phyloP scores from a whole-genome alignment of 2,797 vertebrate species.

The Leptoclinus maculatus region DNA sequence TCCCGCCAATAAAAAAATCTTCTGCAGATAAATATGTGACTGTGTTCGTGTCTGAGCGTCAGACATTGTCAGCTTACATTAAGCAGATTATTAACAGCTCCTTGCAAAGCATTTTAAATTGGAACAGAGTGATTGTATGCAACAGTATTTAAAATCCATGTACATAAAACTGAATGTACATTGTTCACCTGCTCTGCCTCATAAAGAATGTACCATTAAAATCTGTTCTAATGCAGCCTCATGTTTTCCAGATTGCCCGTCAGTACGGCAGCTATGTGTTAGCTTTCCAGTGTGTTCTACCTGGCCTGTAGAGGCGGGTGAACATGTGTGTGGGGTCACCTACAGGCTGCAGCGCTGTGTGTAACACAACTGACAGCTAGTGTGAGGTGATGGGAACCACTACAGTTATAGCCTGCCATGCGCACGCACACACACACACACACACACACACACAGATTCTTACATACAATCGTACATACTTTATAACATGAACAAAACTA shows the following conservation, averaged over 20 bases:
- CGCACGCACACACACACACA: slow-evolving; percentile 12
- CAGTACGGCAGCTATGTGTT: slow-evolving; percentile 23
- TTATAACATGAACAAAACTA: not conserved
- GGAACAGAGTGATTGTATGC: slow-evolving; percentile 6
- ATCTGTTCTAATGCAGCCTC: not conserved
- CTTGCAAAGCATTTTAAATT: slow-evolving; percentile 5
- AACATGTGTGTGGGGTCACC: slow-evolving; percentile 60
- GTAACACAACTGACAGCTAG: slow-evolving; percentile 63
- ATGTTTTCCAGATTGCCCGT: slow-evolving; percentile 26
- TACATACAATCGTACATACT: not conserved
- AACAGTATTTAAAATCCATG: not conserved
- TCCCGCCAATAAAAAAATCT: slow-evolving; percentile 17
- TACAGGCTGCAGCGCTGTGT: slow-evolving; percentile 39
- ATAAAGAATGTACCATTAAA: slow-evolving; percentile 6
- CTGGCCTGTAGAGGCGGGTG: slow-evolving; percentile 25
- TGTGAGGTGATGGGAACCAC: slow-evolving; percentile 77
- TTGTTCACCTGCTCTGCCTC: not conserved
- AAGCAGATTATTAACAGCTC: slow-evolving; percentile 27
- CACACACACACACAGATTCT: not conserved
- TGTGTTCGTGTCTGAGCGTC: slow-evolving; percentile 19
- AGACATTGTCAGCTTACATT: slow-evolving; percentile 30
- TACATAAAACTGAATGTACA: slow-evolving; percentile 15
- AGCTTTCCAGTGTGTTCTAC: slow-evolving; percentile 14
- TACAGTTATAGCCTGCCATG: slow-evolving; percentile 40
- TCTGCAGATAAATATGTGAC: slow-evolving; percentile 34